Conservation (phyloP, 2,113 vertebrate genomes). For the Ivindomyrus marchei region DNA sequence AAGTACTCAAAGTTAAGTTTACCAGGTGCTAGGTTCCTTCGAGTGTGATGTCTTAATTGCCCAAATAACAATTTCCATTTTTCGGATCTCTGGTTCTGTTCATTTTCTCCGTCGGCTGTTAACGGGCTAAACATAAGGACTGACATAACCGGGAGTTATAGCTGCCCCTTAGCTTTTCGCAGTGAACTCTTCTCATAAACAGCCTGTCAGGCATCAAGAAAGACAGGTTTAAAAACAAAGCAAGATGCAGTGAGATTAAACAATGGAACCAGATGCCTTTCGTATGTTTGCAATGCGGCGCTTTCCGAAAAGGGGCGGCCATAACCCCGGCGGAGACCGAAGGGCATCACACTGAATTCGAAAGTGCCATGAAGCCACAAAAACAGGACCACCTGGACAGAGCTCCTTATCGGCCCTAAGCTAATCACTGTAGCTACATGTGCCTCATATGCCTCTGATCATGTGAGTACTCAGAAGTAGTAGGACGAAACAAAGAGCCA, state of each 20-base stretch:
- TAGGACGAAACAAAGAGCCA: neutral
- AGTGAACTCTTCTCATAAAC: neutral
- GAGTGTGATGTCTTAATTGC: neutral
- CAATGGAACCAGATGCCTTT: constrained; percentile 23
- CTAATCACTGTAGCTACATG: neutral
- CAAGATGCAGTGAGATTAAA: constrained; percentile 26
- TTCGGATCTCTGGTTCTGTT: neutral
- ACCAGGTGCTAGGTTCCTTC: neutral
- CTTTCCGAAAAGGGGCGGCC: neutral
- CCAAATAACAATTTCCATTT: neutral
- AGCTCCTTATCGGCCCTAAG: neutral
- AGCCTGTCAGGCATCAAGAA: neutral
- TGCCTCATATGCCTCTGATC: neutral
- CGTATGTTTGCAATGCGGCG: constrained; percentile 23
- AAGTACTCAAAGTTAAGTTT: neutral
- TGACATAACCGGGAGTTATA: neutral
- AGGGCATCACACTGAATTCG: constrained; percentile 2
- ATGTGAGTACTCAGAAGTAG: neutral
- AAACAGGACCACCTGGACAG: neutral
- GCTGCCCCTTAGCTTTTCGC: neutral
- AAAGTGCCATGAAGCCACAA: neutral
- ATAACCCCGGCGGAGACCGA: neutral
- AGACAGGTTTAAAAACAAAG: constrained; percentile 22
- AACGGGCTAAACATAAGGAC: neutral
- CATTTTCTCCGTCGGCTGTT: neutral